These are phyloP conservation scores for Onchidella celtica DNA, from an alignment of 2,888 invertebrate genomes.

Conservation along the genomic window DNA sequence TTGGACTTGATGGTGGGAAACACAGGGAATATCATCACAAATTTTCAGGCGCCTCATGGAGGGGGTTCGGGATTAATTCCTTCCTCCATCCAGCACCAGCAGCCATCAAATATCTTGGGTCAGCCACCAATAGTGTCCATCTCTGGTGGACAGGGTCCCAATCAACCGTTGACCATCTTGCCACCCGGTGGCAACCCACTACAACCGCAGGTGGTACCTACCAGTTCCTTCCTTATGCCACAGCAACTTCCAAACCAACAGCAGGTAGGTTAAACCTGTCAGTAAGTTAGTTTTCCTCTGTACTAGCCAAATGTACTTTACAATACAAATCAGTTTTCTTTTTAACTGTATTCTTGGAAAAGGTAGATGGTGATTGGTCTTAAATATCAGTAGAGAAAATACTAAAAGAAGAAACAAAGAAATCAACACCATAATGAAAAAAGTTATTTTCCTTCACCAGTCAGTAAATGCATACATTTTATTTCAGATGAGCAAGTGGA, in stretches of 20 bases:
- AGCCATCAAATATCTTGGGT: slow-evolving; percentile 12
- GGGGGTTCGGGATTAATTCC: slow-evolving; percentile 17
- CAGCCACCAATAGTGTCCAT: slow-evolving; percentile 43
- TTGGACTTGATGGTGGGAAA: slow-evolving; percentile 17
- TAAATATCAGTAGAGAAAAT: too few species aligned
- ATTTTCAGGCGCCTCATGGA: slow-evolving; percentile 25
- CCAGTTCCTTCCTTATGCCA: slow-evolving; percentile 22
- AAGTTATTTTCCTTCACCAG: too few species aligned
- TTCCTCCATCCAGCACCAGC: slow-evolving; percentile 25
- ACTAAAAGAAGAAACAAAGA: too few species aligned
- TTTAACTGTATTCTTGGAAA: too few species aligned
- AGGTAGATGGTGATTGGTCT: too few species aligned
- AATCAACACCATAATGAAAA: too few species aligned
- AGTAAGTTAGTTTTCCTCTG: too few species aligned
- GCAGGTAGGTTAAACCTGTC: slow-evolving; percentile 25
- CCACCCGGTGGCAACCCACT: slow-evolving; percentile 28
- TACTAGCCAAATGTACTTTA: too few species aligned
- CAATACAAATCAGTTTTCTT: too few species aligned
- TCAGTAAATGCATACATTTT: too few species aligned
- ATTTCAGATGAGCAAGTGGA: too few species aligned
- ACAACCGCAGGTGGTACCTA: slow-evolving; percentile 20
- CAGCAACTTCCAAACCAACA: slow-evolving; percentile 45
- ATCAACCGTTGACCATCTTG: slow-evolving; percentile 33
- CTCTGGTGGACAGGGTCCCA: slow-evolving; percentile 22
- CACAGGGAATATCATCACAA: slow-evolving; percentile 16